Evolutionary conservation across 2,888 invertebrate species (phyloP).

Genomic region (Teinopalpus imperialis): DNA sequence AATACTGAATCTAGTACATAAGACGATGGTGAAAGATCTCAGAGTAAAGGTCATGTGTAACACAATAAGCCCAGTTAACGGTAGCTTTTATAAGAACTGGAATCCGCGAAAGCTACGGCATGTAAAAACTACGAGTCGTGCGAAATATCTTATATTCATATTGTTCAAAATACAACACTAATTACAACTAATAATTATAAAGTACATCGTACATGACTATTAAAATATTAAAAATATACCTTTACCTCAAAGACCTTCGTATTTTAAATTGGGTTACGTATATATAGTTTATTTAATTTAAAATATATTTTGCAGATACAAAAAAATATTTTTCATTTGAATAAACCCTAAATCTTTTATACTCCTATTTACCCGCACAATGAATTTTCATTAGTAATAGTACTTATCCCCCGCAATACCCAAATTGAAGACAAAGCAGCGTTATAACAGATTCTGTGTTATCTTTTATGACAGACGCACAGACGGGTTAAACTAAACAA

Average conservation of each 20-base stretch:
- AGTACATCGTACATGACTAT: too few relatives aligned
- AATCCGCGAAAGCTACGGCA: conserved; percentile 1
- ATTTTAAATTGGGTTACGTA: too few relatives aligned
- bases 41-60: conserved; percentile 14
- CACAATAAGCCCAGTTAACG: conserved; percentile 18
- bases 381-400: conserved; percentile 17
- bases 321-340: too few relatives aligned
- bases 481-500: conserved; percentile 19
- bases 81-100: conserved; percentile 18
- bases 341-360: too few relatives aligned
- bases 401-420: conserved; percentile 8
- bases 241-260: too few relatives aligned
- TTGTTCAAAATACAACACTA: background rate
- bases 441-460: conserved; percentile 10
- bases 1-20: background rate
- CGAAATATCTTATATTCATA: background rate
- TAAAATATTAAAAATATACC: too few relatives aligned
- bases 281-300: too few relatives aligned
- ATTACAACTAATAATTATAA: too few relatives aligned
- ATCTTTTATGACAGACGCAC: conserved; percentile 15
- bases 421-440: conserved; percentile 11
- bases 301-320: too few relatives aligned
- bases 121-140: background rate
- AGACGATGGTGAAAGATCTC: conserved; percentile 14
- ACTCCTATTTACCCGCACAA: too few relatives aligned